Conservation (phyloP, 2,797 vertebrate species). For the Schizothorax lantsangensis region DNA sequence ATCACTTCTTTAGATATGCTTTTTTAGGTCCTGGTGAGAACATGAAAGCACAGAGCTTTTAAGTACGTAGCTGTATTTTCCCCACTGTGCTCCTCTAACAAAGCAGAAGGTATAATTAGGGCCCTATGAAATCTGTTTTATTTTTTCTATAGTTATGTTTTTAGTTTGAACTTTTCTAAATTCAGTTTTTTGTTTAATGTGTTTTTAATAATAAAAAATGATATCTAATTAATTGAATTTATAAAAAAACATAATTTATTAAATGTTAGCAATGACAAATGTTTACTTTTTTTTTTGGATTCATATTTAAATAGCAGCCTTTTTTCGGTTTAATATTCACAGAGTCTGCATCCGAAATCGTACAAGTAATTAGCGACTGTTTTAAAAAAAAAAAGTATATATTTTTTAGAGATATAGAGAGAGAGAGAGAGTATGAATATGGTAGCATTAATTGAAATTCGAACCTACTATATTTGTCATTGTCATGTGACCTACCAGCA, state of each 20-base stretch:
- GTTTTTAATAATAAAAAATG: not conserved
- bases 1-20: slow-evolving; percentile 60
- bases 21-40: slow-evolving; percentile 7
- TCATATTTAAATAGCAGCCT: not conserved
- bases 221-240: not conserved
- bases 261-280: not conserved
- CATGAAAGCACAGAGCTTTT: not conserved
- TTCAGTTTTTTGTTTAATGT: not conserved
- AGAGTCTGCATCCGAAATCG: not conserved
- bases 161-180: too few species aligned
- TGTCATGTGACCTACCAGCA: not conserved
- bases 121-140: not conserved
- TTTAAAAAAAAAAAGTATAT: not conserved
- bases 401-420: too few species aligned
- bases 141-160: not conserved
- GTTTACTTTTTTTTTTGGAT: not conserved
- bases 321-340: not conserved
- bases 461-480: not conserved
- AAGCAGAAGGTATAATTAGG: not conserved
- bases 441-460: not conserved
- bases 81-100: slow-evolving; percentile 51
- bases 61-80: not conserved
- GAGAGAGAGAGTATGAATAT: not conserved
- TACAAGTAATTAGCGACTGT: not conserved
- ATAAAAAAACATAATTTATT: not conserved